A percentile compares a stretch with the other conserved stretches of the same genome.
Conservation (phyloP, 2,888 invertebrate species). For the Lasioglossum malachurum region DNA sequence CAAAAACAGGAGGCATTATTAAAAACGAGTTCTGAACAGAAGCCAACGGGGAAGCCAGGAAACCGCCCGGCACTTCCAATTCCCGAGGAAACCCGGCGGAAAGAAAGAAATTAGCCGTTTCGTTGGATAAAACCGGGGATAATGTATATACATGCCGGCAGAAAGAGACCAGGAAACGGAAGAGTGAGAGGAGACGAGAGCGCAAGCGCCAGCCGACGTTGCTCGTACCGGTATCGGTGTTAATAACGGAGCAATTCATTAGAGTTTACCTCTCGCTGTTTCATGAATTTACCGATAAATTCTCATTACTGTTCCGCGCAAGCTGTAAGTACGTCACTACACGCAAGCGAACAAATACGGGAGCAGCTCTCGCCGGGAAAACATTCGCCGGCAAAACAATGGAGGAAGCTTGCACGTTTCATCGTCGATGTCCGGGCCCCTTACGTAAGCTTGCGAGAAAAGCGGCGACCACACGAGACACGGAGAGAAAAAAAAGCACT, state of each 20-base stretch:
- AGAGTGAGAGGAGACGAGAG: background rate
- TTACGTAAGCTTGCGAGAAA: constrained; percentile 10
- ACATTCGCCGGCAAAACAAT: constrained; percentile 19
- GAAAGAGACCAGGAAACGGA: background rate
- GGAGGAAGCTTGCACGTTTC: constrained; percentile 22
- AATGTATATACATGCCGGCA: constrained; percentile 9
- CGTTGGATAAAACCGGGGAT: constrained; percentile 31
- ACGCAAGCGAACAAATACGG: constrained; percentile 13
- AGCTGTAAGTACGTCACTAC: constrained; percentile 35
- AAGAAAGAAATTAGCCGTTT: constrained; percentile 47
- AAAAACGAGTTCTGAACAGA: constrained; percentile 72
- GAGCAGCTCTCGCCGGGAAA: constrained; percentile 1
- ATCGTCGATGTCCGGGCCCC: constrained; percentile 19
- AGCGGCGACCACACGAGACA: background rate
- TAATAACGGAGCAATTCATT: constrained; percentile 69
- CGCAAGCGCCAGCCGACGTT: background rate
- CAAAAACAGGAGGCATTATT: constrained; percentile 67
- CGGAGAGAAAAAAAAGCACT: background rate
- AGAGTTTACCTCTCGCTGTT: constrained; percentile 60
- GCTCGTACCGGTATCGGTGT: constrained; percentile 42
- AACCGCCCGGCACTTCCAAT: constrained; percentile 29
- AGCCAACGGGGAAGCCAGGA: constrained; percentile 57
- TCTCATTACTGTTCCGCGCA: constrained; percentile 56
- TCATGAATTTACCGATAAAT: constrained; percentile 68
- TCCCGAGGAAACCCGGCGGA: constrained; percentile 5